A percentile compares a stretch with the other conserved stretches of the same genome.
Conservation (phyloP, 2,888 invertebrate species). For the Drosophila leonis region DNA sequence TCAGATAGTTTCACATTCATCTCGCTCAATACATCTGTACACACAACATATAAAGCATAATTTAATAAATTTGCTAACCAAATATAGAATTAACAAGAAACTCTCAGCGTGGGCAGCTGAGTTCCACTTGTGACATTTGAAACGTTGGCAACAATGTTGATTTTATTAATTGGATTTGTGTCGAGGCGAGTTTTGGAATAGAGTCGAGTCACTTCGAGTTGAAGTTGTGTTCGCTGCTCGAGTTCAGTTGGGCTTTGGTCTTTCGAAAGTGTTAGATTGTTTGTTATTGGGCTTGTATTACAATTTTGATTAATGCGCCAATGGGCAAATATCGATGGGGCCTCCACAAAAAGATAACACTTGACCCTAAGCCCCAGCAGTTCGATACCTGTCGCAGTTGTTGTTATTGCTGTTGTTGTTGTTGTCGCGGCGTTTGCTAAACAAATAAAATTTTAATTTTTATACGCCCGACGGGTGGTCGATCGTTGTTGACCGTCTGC, state of each 20-base stretch:
- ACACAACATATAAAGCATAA: slow-evolving; percentile 59
- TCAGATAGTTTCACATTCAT: slow-evolving; percentile 10
- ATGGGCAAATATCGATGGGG: slow-evolving; percentile 58
- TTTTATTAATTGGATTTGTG: slow-evolving; percentile 80
- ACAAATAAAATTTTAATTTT: slow-evolving; percentile 81
- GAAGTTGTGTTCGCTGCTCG: slow-evolving; percentile 12
- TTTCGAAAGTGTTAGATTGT: slow-evolving; percentile 76
- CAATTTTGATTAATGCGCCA: slow-evolving; percentile 77
- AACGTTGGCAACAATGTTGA: slow-evolving; percentile 65
- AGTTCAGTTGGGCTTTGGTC: slow-evolving; percentile 18
- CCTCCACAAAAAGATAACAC: slow-evolving; percentile 17
- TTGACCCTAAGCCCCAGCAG: slow-evolving; percentile 23
- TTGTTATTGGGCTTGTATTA: slow-evolving; percentile 77
- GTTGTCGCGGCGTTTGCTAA: slow-evolving; percentile 68
- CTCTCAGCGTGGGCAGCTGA: slow-evolving; percentile 66
- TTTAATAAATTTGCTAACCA: slow-evolving; percentile 61
- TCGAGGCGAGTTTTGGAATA: slow-evolving; percentile 19
- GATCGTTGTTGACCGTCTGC: slow-evolving; percentile 20
- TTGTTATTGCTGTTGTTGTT: slow-evolving; percentile 42
- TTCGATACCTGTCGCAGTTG: slow-evolving; percentile 48
- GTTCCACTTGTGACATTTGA: slow-evolving; percentile 71
- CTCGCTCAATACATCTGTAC: not conserved
- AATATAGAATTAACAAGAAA: slow-evolving; percentile 40
- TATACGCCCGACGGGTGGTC: slow-evolving; percentile 72
- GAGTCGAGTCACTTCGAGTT: not conserved